A percentile compares a stretch with the other conserved stretches of the same genome.
phyloP scores from a whole-genome alignment of 2,888 invertebrate species.

The Amblyteles armatorius region DNA sequence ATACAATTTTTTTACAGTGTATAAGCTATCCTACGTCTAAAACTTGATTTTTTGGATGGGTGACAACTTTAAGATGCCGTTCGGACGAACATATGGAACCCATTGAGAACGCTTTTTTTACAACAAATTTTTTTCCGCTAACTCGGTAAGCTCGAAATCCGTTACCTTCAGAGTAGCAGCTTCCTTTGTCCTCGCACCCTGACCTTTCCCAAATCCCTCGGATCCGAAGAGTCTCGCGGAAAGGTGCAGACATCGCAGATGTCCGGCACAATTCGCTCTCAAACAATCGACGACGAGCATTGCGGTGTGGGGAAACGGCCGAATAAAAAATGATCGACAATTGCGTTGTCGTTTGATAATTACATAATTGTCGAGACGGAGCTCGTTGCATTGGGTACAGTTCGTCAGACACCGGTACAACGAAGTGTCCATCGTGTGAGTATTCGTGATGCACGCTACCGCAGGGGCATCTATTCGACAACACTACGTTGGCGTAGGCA shows the following conservation, averaged over 20 bases:
- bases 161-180: constrained; percentile 35
- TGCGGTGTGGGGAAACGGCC: neutral
- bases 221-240: constrained; percentile 10
- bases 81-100: no score
- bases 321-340: neutral
- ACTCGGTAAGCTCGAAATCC: neutral
- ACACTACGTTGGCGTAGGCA: constrained; percentile 7
- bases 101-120: no score
- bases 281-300: constrained; percentile 32
- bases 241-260: neutral
- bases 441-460: constrained; percentile 9
- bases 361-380: constrained; percentile 35
- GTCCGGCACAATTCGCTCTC: neutral
- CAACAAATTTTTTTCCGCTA: no score
- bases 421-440: neutral
- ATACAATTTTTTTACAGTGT: no score
- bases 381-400: neutral
- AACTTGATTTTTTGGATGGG: no score
- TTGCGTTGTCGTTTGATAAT: constrained; percentile 46
- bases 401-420: neutral
- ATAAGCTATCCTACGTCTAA: no score
- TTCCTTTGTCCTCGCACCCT: constrained; percentile 15
- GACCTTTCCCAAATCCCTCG: neutral
- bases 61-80: no score
- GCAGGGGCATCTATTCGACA: constrained; percentile 19